phyloP scores from a whole-genome alignment of 2,113 vertebrate species.

The Harpagus bidentatus region DNA sequence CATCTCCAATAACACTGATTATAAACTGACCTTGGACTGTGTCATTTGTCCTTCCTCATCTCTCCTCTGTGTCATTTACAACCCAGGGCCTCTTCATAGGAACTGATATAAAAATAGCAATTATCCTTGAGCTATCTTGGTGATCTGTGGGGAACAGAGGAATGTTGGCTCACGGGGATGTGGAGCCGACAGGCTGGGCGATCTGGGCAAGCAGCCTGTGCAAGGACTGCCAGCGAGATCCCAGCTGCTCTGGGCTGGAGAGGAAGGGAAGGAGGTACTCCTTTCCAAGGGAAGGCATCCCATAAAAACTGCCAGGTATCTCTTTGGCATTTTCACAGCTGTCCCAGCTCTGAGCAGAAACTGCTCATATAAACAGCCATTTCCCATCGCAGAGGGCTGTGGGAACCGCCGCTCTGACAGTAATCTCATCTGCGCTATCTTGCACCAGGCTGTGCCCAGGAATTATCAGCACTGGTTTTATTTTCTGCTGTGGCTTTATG shows the following conservation, averaged over 20 bases:
- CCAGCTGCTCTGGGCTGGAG: not conserved
- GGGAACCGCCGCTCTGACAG: not conserved
- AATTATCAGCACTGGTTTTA: not conserved
- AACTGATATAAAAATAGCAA: not conserved
- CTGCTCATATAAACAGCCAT: not conserved
- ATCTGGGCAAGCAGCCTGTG: not conserved
- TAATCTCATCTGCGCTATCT: not conserved
- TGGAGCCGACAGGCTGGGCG: not conserved
- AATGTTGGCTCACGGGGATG: accelerated
- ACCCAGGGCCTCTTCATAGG: not conserved
- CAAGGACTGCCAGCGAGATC: not conserved
- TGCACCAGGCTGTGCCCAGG: not conserved
- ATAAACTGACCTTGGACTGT: not conserved
- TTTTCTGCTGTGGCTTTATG: constrained; percentile 10
- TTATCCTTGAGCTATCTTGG: not conserved
- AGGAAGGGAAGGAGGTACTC: not conserved
- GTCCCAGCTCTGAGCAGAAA: not conserved
- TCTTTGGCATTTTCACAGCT: not conserved
- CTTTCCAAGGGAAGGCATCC: not conserved
- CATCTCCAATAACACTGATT: not conserved
- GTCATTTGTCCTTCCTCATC: not conserved
- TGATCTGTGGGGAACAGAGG: not conserved
- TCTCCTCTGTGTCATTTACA: not conserved
- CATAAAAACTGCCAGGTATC: not conserved
- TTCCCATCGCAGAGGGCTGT: not conserved